Percentiles rank a stretch among this genome's conserved stretches.
phyloP scores from a whole-genome alignment of 2,797 vertebrate species.

The Scolopax rusticola region DNA sequence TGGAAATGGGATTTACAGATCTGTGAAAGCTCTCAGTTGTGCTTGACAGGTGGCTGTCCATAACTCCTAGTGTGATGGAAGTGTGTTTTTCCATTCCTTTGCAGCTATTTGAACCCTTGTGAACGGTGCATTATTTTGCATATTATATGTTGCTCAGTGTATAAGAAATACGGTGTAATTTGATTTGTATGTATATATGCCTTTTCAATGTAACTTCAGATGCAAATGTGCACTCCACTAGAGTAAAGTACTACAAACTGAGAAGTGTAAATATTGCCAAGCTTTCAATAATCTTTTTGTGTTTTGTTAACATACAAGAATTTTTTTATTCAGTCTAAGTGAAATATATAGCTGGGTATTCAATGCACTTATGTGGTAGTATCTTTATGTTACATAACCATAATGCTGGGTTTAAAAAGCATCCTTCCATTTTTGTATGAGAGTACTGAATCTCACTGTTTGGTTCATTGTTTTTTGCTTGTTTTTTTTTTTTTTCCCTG shows the following conservation, averaged over 20 bases:
- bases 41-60: neutral
- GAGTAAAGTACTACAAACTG: neutral
- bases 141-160: neutral
- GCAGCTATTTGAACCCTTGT: neutral
- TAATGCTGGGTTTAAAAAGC: neutral
- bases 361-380: neutral
- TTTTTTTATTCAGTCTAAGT: conserved; percentile 1
- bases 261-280: neutral
- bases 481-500: neutral
- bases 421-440: neutral
- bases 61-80: neutral
- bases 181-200: neutral
- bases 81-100: neutral
- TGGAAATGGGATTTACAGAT: neutral
- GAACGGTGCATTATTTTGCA: neutral
- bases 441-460: neutral
- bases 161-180: neutral
- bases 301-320: neutral
- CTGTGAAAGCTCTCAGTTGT: neutral
- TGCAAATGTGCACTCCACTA: neutral
- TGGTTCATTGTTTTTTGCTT: neutral
- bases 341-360: neutral
- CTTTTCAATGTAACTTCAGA: neutral
- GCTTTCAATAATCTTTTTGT: neutral
- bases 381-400: neutral